Evolutionary conservation across 2,888 invertebrate species (phyloP).

Genomic region (Caenorhabditis sp.): DNA sequence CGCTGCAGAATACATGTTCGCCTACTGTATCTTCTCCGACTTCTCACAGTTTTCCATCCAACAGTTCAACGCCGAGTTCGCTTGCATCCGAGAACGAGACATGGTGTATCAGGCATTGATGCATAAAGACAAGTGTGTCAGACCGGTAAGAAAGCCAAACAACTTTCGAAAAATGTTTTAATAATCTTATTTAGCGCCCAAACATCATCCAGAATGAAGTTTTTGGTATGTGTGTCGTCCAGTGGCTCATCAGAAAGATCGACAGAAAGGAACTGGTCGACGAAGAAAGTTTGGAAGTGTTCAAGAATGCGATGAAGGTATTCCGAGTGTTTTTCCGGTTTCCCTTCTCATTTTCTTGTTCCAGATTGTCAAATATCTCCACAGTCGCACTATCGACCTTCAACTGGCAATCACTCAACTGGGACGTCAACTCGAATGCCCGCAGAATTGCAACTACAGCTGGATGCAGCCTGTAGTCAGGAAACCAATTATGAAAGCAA

Average conservation of each 20-base stretch:
- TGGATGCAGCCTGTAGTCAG: slow-evolving; percentile 41
- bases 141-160: slow-evolving; percentile 34
- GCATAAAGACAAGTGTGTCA: slow-evolving; percentile 20
- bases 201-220: slow-evolving; percentile 51
- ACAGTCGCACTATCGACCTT: slow-evolving; percentile 23
- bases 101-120: slow-evolving; percentile 31
- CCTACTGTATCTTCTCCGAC: slow-evolving; percentile 28
- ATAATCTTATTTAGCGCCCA: slow-evolving; percentile 14
- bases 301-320: slow-evolving; percentile 33
- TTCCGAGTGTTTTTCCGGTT: too few relatives aligned
- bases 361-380: slow-evolving; percentile 35
- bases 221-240: slow-evolving; percentile 33
- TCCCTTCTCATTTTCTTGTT: slow-evolving; percentile 1
- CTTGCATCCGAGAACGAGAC: slow-evolving; percentile 30
- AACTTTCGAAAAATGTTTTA: background rate
- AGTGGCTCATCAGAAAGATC: slow-evolving; percentile 39
- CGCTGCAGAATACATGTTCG: slow-evolving; percentile 45
- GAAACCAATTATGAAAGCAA: slow-evolving; percentile 10
- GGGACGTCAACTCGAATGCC: slow-evolving; percentile 45
- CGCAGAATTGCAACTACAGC: slow-evolving; percentile 14
- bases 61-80: slow-evolving; percentile 46
- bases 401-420: slow-evolving; percentile 32
- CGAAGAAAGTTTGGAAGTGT: slow-evolving; percentile 18
- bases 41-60: slow-evolving; percentile 29
- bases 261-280: slow-evolving; percentile 27